Evolutionary conservation across 53 echinoderm and acorn worm genomes (phyloP).

Genomic region (Pentamera pediparva): DNA sequence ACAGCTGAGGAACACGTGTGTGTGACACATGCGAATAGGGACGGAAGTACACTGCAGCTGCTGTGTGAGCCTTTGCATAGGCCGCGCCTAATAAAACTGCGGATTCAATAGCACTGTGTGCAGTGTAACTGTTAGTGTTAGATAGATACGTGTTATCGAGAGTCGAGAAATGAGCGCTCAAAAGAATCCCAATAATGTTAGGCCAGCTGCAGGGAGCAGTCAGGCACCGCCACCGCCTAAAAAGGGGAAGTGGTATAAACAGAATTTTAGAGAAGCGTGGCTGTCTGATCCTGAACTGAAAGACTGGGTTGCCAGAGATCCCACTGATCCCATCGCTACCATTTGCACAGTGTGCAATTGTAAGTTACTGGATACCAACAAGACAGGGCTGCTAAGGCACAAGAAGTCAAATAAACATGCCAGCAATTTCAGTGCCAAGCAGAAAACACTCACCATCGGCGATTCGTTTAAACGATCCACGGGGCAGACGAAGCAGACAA

Average conservation of each 20-base stretch:
- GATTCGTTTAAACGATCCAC: constrained; percentile 4
- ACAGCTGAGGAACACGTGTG: too few species aligned
- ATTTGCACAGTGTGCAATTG: constrained; percentile 28
- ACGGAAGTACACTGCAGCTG: too few species aligned
- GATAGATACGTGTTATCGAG: too few species aligned
- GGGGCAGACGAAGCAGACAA: background rate
- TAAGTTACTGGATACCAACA: constrained; percentile 11
- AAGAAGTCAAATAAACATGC: constrained; percentile 17
- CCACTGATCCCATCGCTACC: constrained; percentile 8
- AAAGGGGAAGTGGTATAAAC: constrained; percentile 29
- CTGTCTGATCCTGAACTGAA: constrained; percentile 26
- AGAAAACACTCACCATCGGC: constrained; percentile 7
- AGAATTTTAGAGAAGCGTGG: constrained; percentile 23
- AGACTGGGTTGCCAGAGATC: constrained; percentile 27
- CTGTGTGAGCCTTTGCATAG: too few species aligned
- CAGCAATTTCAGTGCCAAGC: constrained; percentile 9
- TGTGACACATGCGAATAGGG: too few species aligned
- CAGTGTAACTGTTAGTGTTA: too few species aligned
- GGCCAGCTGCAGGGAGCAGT: constrained; percentile 5
- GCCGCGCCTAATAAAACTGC: too few species aligned
- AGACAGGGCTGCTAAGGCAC: constrained; percentile 10
- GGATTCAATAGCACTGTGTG: too few species aligned
- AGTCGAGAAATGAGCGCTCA: background rate
- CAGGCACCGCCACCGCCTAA: constrained; percentile 8
- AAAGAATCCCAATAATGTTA: background rate